Evolutionary conservation across 2,113 vertebrate genomes (phyloP).

Genomic region (Channa argus): DNA sequence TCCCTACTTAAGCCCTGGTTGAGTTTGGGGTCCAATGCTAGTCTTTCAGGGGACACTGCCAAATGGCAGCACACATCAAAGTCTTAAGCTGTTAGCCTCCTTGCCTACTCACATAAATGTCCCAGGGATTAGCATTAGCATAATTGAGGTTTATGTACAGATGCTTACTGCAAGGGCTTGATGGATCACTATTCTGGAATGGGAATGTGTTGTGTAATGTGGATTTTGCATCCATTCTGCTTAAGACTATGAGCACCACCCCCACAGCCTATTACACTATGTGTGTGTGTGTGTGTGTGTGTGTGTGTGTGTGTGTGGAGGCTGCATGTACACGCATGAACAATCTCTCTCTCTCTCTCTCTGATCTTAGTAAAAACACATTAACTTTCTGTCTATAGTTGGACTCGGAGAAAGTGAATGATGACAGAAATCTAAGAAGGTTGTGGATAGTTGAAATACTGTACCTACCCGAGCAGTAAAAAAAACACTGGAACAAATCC

Average conservation of each 20-base stretch:
- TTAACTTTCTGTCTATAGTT: slow-evolving; percentile 35
- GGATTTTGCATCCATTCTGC: slow-evolving; percentile 79
- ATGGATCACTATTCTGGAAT: slow-evolving; percentile 82
- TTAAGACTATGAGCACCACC: slow-evolving; percentile 70
- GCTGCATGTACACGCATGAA: neutral
- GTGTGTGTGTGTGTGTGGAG: slow-evolving; percentile 5
- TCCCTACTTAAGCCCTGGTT: slow-evolving; percentile 76
- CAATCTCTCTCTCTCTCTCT: slow-evolving; percentile 5
- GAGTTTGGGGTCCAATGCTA: slow-evolving; percentile 75
- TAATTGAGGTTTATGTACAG: slow-evolving; percentile 86
- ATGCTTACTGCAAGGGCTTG: slow-evolving; percentile 77
- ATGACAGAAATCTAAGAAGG: slow-evolving; percentile 23
- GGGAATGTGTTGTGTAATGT: slow-evolving; percentile 81
- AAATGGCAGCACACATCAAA: slow-evolving; percentile 83
- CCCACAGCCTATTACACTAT: slow-evolving; percentile 65
- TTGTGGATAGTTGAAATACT: slow-evolving; percentile 20
- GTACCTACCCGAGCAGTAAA: slow-evolving; percentile 9
- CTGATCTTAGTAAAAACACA: neutral
- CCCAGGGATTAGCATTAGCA: slow-evolving; percentile 83
- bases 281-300: neutral
- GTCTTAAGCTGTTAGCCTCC: slow-evolving; percentile 79
- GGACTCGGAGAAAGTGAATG: slow-evolving; percentile 30
- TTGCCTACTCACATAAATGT: slow-evolving; percentile 80
- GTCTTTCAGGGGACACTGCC: slow-evolving; percentile 70
- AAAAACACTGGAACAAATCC: slow-evolving; percentile 21